phyloP scores from a whole-genome alignment of 2,113 vertebrate genomes.

The Nesogale talazaci region DNA sequence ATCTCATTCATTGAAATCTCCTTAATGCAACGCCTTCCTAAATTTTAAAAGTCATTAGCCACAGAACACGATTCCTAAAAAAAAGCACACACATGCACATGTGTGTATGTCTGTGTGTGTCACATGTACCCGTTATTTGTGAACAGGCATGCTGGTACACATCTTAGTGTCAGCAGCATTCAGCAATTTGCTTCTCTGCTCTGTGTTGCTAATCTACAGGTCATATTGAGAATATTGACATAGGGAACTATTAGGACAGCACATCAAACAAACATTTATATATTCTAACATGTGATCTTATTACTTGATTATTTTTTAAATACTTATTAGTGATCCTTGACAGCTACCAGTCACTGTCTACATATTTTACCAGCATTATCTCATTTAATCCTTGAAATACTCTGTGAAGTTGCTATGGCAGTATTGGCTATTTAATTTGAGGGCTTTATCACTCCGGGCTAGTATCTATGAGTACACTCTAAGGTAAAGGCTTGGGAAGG shows the following conservation, averaged over 20 bases:
- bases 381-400: constrained; percentile 21
- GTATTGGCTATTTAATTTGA: background rate
- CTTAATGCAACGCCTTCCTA: no score
- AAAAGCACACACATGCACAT: no score
- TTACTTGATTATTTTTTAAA: constrained; percentile 4
- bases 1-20: no score
- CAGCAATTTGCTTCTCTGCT: background rate
- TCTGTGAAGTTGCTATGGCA: background rate
- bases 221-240: background rate
- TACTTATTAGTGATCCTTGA: background rate
- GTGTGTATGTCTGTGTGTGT: no score
- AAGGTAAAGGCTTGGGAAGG: background rate
- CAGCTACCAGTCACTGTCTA: background rate
- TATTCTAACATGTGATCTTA: background rate
- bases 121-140: no score
- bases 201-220: background rate
- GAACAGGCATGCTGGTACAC: background rate
- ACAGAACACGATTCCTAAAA: background rate
- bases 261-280: background rate
- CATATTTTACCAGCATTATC: background rate
- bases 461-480: background rate
- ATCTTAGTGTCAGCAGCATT: constrained; percentile 11
- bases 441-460: background rate
- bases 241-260: background rate
- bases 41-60: background rate